phyloP scores from a whole-genome alignment of 1,140 invertebrate species.

The Oncopeltus fasciatus region DNA sequence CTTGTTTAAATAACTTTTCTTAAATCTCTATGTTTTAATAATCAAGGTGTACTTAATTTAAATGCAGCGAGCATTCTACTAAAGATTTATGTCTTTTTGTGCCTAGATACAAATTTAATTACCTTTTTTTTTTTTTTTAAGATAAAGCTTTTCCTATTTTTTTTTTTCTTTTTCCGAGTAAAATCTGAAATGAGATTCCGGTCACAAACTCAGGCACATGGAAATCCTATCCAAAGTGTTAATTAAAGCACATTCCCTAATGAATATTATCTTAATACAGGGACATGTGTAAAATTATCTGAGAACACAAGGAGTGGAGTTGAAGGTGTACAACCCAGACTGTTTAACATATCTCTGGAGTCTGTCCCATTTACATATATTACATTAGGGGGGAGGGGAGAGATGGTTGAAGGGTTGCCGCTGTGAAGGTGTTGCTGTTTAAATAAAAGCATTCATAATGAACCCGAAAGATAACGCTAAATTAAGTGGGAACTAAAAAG shows the following conservation, averaged over 20 bases:
- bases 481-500: too few species aligned
- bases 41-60: too few species aligned
- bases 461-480: not conserved
- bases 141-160: not conserved
- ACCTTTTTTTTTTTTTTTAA: too few species aligned
- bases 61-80: too few species aligned
- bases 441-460: not conserved
- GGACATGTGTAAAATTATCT: constrained; percentile 2
- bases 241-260: constrained; percentile 1
- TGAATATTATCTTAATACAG: not conserved
- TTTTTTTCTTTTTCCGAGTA: not conserved
- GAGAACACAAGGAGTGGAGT: not conserved
- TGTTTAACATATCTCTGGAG: not conserved
- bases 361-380: not conserved
- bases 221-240: not conserved
- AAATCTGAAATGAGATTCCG: not conserved
- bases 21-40: too few species aligned
- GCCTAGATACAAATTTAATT: too few species aligned
- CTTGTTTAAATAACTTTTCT: too few species aligned
- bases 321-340: not conserved
- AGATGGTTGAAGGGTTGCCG: not conserved
- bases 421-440: not conserved
- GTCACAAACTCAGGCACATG: not conserved
- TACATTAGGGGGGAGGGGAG: not conserved
- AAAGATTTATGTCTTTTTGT: too few species aligned